A percentile compares a stretch with the other conserved stretches of the same genome.
These are phyloP conservation scores for Thymelicus acteon DNA, from an alignment of 2,888 invertebrate species.

Conservation along the genomic window DNA sequence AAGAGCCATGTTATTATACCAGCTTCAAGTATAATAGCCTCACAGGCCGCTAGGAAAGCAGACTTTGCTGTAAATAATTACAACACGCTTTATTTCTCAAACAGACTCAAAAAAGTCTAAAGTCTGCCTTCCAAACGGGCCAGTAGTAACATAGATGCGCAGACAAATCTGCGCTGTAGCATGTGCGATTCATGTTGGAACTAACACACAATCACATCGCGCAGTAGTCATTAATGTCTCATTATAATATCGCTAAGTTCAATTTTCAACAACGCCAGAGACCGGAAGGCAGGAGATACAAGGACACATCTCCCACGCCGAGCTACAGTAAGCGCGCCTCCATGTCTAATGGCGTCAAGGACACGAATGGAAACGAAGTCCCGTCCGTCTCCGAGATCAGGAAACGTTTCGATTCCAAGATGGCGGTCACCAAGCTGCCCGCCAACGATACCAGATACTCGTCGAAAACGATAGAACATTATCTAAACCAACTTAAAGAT, in stretches of 20 bases:
- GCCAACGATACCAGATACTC: slow-evolving; percentile 69
- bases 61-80: slow-evolving; percentile 18
- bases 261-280: slow-evolving; percentile 70
- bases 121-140: slow-evolving; percentile 41
- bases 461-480: slow-evolving; percentile 67
- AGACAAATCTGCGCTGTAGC: slow-evolving; percentile 42
- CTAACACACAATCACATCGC: slow-evolving; percentile 81
- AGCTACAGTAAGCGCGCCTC: slow-evolving; percentile 71
- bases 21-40: slow-evolving; percentile 50
- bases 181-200: slow-evolving; percentile 65
- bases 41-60: slow-evolving; percentile 52
- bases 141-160: slow-evolving; percentile 47
- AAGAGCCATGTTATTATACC: slow-evolving; percentile 49
- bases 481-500: slow-evolving; percentile 72
- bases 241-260: slow-evolving; percentile 58
- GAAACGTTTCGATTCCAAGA: slow-evolving; percentile 82
- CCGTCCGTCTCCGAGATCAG: slow-evolving; percentile 85
- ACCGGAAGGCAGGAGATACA: slow-evolving; percentile 76
- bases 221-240: slow-evolving; percentile 49
- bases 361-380: slow-evolving; percentile 85
- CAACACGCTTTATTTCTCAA: slow-evolving; percentile 1
- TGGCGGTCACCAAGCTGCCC: slow-evolving; percentile 79
- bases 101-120: not conserved
- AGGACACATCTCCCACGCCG: slow-evolving; percentile 68
- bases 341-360: slow-evolving; percentile 77